phyloP scores from a whole-genome alignment of 2,888 invertebrate species.

The Lithosia quadra region DNA sequence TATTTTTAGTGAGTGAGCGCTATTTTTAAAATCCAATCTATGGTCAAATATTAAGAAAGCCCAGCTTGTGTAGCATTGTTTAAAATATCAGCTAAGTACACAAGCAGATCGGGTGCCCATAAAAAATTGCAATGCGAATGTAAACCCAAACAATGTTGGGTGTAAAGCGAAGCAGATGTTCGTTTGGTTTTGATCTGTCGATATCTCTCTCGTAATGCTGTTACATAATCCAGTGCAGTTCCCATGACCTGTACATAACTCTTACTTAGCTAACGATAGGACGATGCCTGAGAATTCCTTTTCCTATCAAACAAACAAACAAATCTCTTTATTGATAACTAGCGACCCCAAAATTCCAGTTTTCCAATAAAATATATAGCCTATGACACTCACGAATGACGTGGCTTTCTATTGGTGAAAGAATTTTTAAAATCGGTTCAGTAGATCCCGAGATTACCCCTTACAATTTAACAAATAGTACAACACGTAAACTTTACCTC shows the following conservation, averaged over 20 bases:
- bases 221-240: background rate
- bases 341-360: too few species aligned
- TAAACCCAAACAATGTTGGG: background rate
- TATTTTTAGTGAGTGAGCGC: background rate
- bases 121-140: background rate
- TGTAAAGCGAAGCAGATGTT: background rate
- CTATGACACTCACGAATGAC: too few species aligned
- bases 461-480: too few species aligned
- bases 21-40: background rate
- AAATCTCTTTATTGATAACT: too few species aligned
- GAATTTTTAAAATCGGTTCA: too few species aligned
- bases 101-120: constrained; percentile 2
- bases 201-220: background rate
- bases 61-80: background rate
- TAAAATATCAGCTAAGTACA: background rate
- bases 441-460: too few species aligned
- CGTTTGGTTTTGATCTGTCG: background rate
- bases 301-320: too few species aligned
- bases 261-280: too few species aligned
- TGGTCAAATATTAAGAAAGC: background rate
- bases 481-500: too few species aligned
- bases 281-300: too few species aligned
- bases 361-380: too few species aligned
- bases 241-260: background rate
- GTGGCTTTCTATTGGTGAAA: too few species aligned